Evolutionary conservation across 2,797 vertebrate species (phyloP).

Genomic region (Tamandua tetradactyla): DNA sequence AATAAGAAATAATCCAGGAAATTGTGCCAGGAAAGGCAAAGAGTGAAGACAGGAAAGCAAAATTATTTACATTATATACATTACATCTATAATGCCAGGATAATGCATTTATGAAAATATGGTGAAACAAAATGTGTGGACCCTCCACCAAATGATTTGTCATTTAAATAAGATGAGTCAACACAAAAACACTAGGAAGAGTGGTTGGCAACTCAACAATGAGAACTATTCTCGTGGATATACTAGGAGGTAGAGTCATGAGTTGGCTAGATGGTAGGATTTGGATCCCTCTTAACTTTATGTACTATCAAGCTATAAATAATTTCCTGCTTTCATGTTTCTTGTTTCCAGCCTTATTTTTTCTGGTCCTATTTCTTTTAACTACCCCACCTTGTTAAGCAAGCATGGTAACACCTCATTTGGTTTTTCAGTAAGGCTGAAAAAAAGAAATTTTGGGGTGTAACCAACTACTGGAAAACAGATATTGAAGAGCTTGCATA

Average conservation of each 20-base stretch:
- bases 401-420: not conserved
- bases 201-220: not conserved
- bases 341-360: not conserved
- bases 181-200: not conserved
- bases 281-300: not conserved
- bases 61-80: not conserved
- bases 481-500: not conserved
- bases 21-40: not conserved
- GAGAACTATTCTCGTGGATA: not conserved
- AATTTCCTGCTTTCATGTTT: conserved; percentile 1
- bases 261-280: not conserved
- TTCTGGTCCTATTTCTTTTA: conserved; percentile 11
- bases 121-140: not conserved
- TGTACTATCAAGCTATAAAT: not conserved
- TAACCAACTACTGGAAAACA: conserved; percentile 2
- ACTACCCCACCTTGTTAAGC: not conserved
- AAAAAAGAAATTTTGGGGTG: not conserved
- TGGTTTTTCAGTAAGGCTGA: not conserved
- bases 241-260: not conserved
- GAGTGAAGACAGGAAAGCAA: not conserved
- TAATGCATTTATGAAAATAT: not conserved
- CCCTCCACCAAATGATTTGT: not conserved
- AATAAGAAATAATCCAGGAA: not conserved
- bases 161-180: not conserved
- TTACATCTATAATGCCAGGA: conserved; percentile 1